Conservation (phyloP, 2,888 invertebrate genomes). For the Coelogynopora nodosa region DNA sequence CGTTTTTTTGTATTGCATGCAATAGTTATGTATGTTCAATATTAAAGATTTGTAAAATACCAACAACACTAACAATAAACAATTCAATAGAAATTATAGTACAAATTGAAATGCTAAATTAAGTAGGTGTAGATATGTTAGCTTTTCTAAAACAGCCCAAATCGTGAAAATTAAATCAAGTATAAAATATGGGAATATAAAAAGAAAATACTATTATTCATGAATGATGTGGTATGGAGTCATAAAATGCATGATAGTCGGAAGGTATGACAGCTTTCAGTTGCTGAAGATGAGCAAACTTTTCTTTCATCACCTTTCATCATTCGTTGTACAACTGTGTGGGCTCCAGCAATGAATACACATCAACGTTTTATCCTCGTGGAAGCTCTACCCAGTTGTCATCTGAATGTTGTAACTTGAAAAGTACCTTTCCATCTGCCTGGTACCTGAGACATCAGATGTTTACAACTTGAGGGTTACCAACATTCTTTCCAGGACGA, state of each 20-base stretch:
- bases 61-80: not conserved
- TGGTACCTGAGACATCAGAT: constrained; percentile 20
- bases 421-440: constrained; percentile 20
- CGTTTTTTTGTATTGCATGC: not conserved
- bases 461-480: constrained; percentile 20
- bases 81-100: not conserved
- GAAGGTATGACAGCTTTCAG: not conserved
- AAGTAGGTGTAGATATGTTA: not conserved
- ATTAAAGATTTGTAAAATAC: not conserved
- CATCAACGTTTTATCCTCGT: not conserved
- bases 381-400: not conserved
- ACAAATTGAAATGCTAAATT: not conserved
- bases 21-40: not conserved
- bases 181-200: not conserved
- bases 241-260: not conserved
- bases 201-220: not conserved
- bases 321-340: not conserved
- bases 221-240: not conserved
- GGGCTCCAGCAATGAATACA: not conserved
- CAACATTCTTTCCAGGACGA: not conserved
- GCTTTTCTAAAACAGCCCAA: not conserved
- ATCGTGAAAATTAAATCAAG: not conserved
- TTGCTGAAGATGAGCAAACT: not conserved
- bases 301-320: not conserved
- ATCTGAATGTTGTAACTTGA: constrained; percentile 13